These are phyloP conservation scores for Cetoscarus ocellatus DNA, from an alignment of 2,797 vertebrate genomes.

Conservation along the genomic window DNA sequence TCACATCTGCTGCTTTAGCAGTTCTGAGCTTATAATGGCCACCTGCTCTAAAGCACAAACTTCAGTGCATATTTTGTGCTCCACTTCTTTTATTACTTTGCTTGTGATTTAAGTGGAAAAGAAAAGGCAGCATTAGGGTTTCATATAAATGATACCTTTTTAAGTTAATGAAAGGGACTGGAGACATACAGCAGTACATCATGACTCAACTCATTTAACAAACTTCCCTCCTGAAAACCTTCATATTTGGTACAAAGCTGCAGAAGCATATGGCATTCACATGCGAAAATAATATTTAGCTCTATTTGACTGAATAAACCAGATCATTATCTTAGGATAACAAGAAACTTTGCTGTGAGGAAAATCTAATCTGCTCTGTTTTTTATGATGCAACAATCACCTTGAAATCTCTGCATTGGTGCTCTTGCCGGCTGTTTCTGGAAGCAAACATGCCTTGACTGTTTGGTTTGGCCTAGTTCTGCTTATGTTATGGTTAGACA, in stretches of 20 bases:
- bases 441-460: no score
- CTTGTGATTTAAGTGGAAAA: constrained; percentile 12
- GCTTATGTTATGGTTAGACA: no score
- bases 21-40: constrained; percentile 4
- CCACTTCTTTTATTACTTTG: constrained; percentile 32
- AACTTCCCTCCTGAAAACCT: background rate
- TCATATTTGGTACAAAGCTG: background rate
- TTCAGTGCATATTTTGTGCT: constrained; percentile 53
- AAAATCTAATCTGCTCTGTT: no score
- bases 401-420: no score
- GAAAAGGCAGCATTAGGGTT: background rate
- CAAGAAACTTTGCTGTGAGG: no score
- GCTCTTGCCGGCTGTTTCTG: no score
- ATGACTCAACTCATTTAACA: constrained; percentile 2
- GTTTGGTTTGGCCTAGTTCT: no score
- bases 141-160: constrained; percentile 21
- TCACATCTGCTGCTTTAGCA: constrained; percentile 19
- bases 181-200: background rate
- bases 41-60: constrained; percentile 49
- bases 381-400: no score
- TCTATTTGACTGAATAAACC: no score
- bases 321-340: no score
- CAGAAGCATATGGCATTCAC: no score
- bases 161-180: constrained; percentile 12
- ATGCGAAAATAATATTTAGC: no score